Evolutionary conservation across 2,888 invertebrate species (phyloP), one percentile per base, ranked within the genome.

Genomic region (Aproaerema taeniolella): DNA sequence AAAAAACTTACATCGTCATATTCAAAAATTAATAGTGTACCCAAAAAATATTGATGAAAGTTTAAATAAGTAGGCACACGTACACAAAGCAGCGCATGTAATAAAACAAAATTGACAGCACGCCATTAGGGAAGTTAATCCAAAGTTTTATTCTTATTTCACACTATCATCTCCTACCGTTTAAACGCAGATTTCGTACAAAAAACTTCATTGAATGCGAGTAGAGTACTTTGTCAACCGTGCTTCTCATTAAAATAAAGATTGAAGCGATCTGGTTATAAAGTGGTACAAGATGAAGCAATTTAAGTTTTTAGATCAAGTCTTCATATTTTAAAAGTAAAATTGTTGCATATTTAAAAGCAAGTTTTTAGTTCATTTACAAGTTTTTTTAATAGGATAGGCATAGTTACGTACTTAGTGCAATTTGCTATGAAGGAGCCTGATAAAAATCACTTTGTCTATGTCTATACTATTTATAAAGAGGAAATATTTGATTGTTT

Each of bases 201-300:
- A 70, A 76, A 69, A 72, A 55, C 16, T 58, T 53, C 53, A 61
- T 61, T 65, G 55, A 63, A 60, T 52, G 52, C 44, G 40, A 45
- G 52, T 48, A 56, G 53, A 58, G 61, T 65, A 69, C 67, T 76
- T 73, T 73, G 79, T 79, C 77, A 79, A 74, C 71, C 72, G 75
- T 70, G 74, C 75, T 67, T 73, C 71, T 77, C 72, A 78, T 79
- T 79, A 74, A 55, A 62, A 52, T 53, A 39, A 36, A 50, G 53
- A 62, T 58, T 51, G 55, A 47, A 20, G 26, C 16, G 6, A 34
- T 43, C 34, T 39, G 17, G 50, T 44, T 38, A 31, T 15, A 46
- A 17, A 37, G 35, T 36, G 16, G 14, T 1, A 35, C 54, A 55
- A 36, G 57, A 59, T 50, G 44, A 13, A 43, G 8, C 20, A 20